phyloP scores from a whole-genome alignment of 2,888 invertebrate genomes.

The Pterobdella sp. region DNA sequence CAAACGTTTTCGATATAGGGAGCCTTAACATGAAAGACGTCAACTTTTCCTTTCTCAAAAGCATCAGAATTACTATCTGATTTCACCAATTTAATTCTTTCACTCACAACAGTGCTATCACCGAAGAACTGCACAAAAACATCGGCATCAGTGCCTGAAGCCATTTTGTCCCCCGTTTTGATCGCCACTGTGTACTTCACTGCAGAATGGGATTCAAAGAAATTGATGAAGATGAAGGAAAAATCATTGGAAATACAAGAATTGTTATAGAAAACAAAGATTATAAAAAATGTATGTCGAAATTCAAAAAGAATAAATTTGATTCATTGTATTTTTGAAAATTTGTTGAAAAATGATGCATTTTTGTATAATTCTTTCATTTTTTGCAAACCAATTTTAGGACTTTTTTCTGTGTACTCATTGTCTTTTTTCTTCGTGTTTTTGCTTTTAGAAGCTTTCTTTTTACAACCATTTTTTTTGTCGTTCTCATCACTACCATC shows the following conservation, averaged over 20 bases:
- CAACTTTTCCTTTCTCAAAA: not conserved
- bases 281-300: not conserved
- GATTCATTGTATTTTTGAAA: not conserved
- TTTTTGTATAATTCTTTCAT: too few species aligned
- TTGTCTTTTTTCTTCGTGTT: not conserved
- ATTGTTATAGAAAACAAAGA: not conserved
- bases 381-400: too few species aligned
- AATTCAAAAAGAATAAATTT: not conserved
- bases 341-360: too few species aligned
- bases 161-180: constrained; percentile 16
- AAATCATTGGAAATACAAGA: too few species aligned
- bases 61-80: not conserved
- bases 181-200: constrained; percentile 15
- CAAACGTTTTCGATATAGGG: constrained; percentile 4
- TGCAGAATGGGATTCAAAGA: not conserved
- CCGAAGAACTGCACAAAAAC: constrained; percentile 15
- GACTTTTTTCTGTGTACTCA: not conserved
- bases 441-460: not conserved
- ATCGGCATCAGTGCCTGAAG: constrained; percentile 20
- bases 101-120: not conserved
- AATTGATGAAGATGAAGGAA: not conserved
- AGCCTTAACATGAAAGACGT: not conserved
- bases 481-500: not conserved
- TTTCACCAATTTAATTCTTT: not conserved
- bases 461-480: not conserved